Percentiles rank a stretch among this genome's conserved stretches.
Evolutionary conservation across 1,140 invertebrate genomes (phyloP).

Genomic region (Ceratoteleas bidentatus): DNA sequence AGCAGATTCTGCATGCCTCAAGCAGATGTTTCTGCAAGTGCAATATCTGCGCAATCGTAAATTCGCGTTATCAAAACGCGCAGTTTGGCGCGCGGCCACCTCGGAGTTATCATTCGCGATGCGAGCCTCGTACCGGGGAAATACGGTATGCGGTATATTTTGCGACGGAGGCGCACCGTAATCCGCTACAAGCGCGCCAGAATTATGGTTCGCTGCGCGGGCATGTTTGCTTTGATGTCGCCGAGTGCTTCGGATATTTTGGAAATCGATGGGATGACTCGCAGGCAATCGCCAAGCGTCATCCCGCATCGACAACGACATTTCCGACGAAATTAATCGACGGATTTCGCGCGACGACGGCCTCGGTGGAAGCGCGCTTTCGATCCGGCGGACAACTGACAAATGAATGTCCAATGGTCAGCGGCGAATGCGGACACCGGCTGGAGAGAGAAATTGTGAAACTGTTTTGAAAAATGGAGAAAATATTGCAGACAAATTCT

Average conservation of each 20-base stretch:
- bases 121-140: conserved; percentile 48
- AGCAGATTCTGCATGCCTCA: too few relatives aligned
- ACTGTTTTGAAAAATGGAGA: too few relatives aligned
- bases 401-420: too few relatives aligned
- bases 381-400: too few relatives aligned
- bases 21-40: too few relatives aligned
- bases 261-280: conserved; percentile 48
- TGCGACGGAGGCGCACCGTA: conserved; percentile 45
- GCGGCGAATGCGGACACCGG: too few relatives aligned
- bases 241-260: conserved; percentile 39
- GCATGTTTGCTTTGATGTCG: conserved; percentile 60
- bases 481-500: too few relatives aligned
- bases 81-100: conserved; percentile 52
- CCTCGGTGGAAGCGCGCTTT: too few relatives aligned
- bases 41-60: conserved; percentile 17
- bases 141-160: conserved; percentile 55
- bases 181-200: conserved; percentile 47
- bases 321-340: too few relatives aligned
- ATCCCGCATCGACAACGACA: too few relatives aligned
- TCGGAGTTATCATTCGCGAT: conserved; percentile 54
- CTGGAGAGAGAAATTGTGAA: too few relatives aligned
- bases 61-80: conserved; percentile 51
- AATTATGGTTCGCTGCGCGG: conserved; percentile 52
- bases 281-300: conserved; percentile 15
- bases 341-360: too few relatives aligned